Evolutionary conservation across 2,797 vertebrate genomes (phyloP), one percentile per base, ranked within the genome.

Genomic region (Rousettus madagascariensis): DNA sequence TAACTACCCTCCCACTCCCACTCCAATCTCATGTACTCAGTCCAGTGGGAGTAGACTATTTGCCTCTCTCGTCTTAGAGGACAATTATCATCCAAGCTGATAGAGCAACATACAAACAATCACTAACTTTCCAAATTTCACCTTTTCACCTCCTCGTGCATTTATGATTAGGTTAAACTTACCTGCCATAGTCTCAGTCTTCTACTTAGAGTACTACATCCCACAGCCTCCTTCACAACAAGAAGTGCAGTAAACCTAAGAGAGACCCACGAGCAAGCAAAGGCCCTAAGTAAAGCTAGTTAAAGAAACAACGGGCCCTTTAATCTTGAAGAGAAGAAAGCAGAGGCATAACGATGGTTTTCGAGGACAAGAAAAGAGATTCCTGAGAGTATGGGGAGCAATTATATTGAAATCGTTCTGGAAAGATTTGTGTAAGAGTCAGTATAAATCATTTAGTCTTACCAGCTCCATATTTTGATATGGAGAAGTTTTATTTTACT

Each of bases 401-500:
- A 16, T 63, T 86, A 13, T 79, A 26, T 55, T 78, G 59, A 93
- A 46, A 80, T 72, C 13, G 33, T 75, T 90, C 30, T 90, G 30
- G 43, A 71, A 90, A 95, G 59, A 65, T 89, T 69, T 69, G 12
- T 38, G 15, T 82, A 66, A 95, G 63, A 92, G 41, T 51, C 65
- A 69, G 79, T 49, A 55, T 33, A 86, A 94, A 93, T 46, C 28
- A 78, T 55, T 66, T 8, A 13, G 57, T 91, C 57, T 96, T 68
- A 72, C 13, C 13, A 46, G 28, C 20, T 83, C 17, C 90, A 90
- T 46, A 36, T 91, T 95, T 96, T 87, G 61, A 43, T 69, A 91
- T 57, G 59, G 49, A 79, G 22, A 84, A 30, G 7, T 94, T 95
- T 97, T 36, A 80, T 68, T 69, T 84, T 46, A 12, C 90, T 95